phyloP scores from a whole-genome alignment of 1,140 invertebrate genomes.

The Nasonia giraulti region DNA sequence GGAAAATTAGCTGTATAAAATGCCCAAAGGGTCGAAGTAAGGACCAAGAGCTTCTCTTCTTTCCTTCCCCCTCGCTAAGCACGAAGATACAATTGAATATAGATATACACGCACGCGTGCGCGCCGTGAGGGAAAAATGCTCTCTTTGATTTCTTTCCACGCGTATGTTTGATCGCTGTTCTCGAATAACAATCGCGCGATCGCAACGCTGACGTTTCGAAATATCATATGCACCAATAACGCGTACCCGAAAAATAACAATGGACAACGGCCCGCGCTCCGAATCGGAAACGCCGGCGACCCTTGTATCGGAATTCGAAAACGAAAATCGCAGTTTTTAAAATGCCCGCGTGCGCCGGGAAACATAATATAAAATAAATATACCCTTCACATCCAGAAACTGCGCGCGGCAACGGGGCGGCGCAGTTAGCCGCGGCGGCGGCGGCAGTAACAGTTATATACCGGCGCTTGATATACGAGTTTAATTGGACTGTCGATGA shows the following conservation, averaged over 20 bases:
- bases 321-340: slow-evolving; percentile 7
- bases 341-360: background rate
- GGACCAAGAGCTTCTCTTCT: slow-evolving; percentile 11
- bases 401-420: background rate
- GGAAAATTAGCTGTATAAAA: slow-evolving; percentile 48
- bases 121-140: background rate
- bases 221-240: no score
- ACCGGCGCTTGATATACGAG: slow-evolving; percentile 32
- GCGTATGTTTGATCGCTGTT: background rate
- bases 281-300: background rate
- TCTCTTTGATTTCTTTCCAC: background rate
- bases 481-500: slow-evolving; percentile 39
- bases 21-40: slow-evolving; percentile 27
- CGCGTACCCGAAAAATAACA: background rate
- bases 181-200: background rate
- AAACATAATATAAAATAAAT: slow-evolving; percentile 6
- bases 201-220: no score
- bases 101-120: background rate
- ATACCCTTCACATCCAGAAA: background rate
- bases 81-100: slow-evolving; percentile 35
- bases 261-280: background rate
- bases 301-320: background rate
- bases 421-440: background rate
- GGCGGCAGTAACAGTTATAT: background rate
- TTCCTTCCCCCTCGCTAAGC: slow-evolving; percentile 28